A percentile compares a stretch with the other conserved stretches of the same genome.
Evolutionary conservation across 2,888 invertebrate species (phyloP).

Genomic region (Diplazon laetatorius): DNA sequence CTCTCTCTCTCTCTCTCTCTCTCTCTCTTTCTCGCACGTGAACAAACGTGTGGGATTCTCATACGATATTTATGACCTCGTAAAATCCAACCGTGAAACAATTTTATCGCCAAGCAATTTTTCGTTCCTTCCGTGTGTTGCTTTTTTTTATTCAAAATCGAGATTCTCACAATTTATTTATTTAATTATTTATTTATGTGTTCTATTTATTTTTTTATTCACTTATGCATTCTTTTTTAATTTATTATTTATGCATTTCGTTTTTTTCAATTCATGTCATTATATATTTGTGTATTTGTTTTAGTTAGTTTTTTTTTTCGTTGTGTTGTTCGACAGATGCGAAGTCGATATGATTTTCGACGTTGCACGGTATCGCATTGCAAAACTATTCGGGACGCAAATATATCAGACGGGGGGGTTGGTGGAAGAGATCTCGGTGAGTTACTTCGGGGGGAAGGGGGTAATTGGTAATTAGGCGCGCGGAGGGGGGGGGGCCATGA

Average conservation of each 20-base stretch:
- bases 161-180: too few relatives aligned
- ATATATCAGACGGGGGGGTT: too few relatives aligned
- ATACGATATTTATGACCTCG: slow-evolving; percentile 58
- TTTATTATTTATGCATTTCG: too few relatives aligned
- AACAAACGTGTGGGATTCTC: slow-evolving; percentile 49
- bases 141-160: too few relatives aligned
- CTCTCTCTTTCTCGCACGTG: slow-evolving; percentile 30
- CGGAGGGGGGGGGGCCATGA: slow-evolving; percentile 31
- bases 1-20: slow-evolving; percentile 33
- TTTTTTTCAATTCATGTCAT: too few relatives aligned
- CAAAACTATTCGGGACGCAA: too few relatives aligned
- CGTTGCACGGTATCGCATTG: background rate
- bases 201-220: too few relatives aligned
- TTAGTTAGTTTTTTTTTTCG: slow-evolving; percentile 23
- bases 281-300: too few relatives aligned
- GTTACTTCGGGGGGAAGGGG: background rate
- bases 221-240: too few relatives aligned
- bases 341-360: too few relatives aligned
- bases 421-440: slow-evolving; percentile 4
- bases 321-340: background rate
- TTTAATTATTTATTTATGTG: too few relatives aligned
- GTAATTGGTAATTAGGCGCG: slow-evolving; percentile 42
- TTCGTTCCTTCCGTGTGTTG: background rate
- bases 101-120: slow-evolving; percentile 48
- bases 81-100: slow-evolving; percentile 58